These are phyloP conservation scores for Chionoecetes opilio DNA, from an alignment of 1,140 invertebrate genomes.

Conservation along the genomic window DNA sequence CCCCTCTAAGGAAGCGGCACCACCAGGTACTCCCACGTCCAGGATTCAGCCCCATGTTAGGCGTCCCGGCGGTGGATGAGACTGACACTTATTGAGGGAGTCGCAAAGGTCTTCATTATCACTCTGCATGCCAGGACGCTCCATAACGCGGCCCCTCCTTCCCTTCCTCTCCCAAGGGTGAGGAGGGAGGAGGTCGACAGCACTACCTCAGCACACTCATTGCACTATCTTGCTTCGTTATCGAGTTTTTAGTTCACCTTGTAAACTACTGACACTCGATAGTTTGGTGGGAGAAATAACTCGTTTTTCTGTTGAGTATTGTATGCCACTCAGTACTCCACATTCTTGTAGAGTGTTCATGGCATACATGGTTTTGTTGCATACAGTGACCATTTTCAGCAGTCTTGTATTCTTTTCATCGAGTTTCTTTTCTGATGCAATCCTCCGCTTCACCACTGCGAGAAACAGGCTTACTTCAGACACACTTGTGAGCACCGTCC, in stretches of 20 bases:
- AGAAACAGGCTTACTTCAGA: background rate
- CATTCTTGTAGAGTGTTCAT: background rate
- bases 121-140: background rate
- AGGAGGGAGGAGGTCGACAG: background rate
- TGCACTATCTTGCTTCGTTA: background rate
- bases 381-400: background rate
- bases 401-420: background rate
- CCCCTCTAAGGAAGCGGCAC: too few relatives aligned
- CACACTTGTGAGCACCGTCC: background rate
- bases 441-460: too few relatives aligned
- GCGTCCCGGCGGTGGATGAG: too few relatives aligned
- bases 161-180: background rate
- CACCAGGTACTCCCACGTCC: too few relatives aligned
- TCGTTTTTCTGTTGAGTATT: background rate
- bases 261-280: background rate
- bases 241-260: background rate
- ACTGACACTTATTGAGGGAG: too few relatives aligned
- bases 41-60: too few relatives aligned
- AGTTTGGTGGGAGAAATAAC: background rate
- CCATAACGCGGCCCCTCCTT: background rate
- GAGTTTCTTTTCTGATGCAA: background rate
- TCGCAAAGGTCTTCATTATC: too few relatives aligned
- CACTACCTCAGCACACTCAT: background rate
- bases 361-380: background rate
- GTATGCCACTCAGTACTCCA: background rate